Base-by-base conservation (phyloP, 2,888 invertebrate species). In the Epirrhoe alternata region DNA sequence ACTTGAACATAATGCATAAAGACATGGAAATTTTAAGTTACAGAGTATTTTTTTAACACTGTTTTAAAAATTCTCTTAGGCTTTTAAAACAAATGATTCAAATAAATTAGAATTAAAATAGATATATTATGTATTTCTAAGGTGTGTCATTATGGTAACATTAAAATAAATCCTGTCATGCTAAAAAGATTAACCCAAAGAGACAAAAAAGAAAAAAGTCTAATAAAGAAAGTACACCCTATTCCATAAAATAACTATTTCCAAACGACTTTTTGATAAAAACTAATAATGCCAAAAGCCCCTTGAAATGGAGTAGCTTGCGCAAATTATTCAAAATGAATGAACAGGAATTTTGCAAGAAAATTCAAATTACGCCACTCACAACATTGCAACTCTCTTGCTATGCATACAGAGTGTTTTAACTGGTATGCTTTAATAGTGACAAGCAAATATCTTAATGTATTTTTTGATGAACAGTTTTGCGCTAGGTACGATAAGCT, bases 261-360 rank as follows among this genome's bases (percentile, higher is more conserved):
- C 66, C 16, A 62, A 71, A 72, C 47, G 57, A 51, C 58, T 35
- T 51, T 3, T 69, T 66, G 45, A 52, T 61, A 63, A 61, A 10
- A 5, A 54, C 17, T 35, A 55, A 62, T 58, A 69, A 65, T 63
- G 49, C 38, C 38, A 56, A 56, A 57, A 71, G 68, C 68, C 55
- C 64, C 66, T 72, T 73, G 68, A 76, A 76, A 74, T 70, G 57
- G 45, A 66, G 64, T 63, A 64, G 75, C 73, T 77, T 63, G 57
- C 71, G 67, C 57, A 51, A 38, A 74, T 74, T 73, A 71, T 42
- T 10, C 12, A 42, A 42, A 30, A 31, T 52, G 10, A 16, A 31
- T 33, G 49, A 66, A 64, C 57, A 68, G 61, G 58, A 61, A 68
- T 63, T 66, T 64, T 55, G 51, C 65, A 73, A 63, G 69, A 30